phyloP scores from a whole-genome alignment of 2,888 invertebrate species.

The Nephrotoma guestfalica region DNA sequence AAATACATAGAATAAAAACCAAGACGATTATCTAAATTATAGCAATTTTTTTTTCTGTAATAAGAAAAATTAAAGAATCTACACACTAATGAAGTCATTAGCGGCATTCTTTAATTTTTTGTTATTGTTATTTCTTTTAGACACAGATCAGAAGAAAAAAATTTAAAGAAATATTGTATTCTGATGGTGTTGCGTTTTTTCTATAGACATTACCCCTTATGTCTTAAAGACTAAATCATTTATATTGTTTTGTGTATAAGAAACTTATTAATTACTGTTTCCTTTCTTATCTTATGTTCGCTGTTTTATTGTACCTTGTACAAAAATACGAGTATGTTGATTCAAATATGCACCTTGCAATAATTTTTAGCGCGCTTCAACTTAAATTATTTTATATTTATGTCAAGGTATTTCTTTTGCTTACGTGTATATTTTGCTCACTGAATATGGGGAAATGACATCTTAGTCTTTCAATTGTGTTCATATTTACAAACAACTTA shows the following conservation, averaged over 20 bases:
- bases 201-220: background rate
- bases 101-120: slow-evolving; percentile 13
- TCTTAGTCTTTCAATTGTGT: background rate
- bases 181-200: background rate
- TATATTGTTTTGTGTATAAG: background rate
- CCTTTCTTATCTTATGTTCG: background rate
- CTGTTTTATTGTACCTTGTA: background rate
- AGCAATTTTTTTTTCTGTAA: background rate
- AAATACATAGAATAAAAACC: background rate
- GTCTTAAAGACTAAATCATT: background rate
- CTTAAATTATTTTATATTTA: background rate
- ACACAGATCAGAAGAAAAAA: background rate
- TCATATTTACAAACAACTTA: background rate
- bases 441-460: background rate
- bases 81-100: slow-evolving; percentile 15
- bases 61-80: background rate
- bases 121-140: background rate
- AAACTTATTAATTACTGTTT: background rate
- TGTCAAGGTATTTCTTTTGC: background rate
- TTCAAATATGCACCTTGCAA: background rate
- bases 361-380: background rate
- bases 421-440: background rate
- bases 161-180: background rate
- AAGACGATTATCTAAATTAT: background rate
- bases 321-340: background rate